Conservation (phyloP, 2,113 vertebrate genomes). For the Bos javanicus region DNA sequence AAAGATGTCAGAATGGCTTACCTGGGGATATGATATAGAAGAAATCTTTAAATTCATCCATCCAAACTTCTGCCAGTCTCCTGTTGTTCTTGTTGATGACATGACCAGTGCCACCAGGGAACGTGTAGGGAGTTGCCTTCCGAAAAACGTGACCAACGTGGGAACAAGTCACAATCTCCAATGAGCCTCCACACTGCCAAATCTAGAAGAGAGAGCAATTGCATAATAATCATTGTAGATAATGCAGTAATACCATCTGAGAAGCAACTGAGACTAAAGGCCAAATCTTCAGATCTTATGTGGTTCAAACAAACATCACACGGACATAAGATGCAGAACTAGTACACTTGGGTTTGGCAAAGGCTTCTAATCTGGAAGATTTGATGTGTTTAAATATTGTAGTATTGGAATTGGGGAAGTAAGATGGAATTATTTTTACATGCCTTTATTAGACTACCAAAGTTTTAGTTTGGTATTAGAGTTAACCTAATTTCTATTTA, state of each 20-base stretch:
- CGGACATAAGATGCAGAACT: neutral
- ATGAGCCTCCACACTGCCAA: constrained; percentile 96
- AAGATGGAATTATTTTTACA: neutral
- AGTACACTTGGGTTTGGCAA: neutral
- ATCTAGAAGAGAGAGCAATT: constrained; percentile 80
- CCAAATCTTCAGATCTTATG: neutral
- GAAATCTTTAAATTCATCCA: constrained; percentile 99
- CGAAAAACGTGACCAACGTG: constrained; percentile 98
- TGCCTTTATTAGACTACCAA: neutral
- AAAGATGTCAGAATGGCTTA: constrained; percentile 63
- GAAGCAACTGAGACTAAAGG: neutral
- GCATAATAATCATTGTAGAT: neutral
- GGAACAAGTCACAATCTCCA: constrained; percentile 98
- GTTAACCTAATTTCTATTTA: neutral
- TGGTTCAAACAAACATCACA: neutral
- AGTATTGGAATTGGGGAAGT: neutral
- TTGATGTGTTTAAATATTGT: neutral
- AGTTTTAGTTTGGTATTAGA: neutral
- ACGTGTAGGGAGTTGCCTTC: constrained; percentile 97
- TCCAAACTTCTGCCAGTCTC: constrained; percentile 97
- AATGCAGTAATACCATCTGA: neutral
- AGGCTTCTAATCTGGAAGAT: neutral
- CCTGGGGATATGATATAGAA: constrained; percentile 99
- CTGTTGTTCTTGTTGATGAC: constrained; percentile 99
- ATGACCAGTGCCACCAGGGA: constrained; percentile 97